These are phyloP conservation scores for Podiceps cristatus DNA, from an alignment of 2,113 vertebrate species.

Conservation along the genomic window DNA sequence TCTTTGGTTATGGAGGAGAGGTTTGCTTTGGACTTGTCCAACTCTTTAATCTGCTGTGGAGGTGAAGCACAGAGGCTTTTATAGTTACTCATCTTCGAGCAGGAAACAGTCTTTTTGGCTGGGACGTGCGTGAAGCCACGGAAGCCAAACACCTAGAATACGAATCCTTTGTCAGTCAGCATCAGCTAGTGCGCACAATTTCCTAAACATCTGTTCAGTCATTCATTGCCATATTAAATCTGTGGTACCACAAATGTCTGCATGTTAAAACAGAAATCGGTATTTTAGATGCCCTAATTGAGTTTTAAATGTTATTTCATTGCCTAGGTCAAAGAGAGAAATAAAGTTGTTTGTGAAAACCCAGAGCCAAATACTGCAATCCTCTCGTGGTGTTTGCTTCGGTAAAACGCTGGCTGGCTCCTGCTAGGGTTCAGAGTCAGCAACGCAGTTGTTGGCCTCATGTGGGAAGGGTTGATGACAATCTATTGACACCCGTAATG, in stretches of 20 bases:
- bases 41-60: not conserved
- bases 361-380: not conserved
- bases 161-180: not conserved
- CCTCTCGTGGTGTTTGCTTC: not conserved
- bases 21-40: not conserved
- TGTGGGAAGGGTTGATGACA: not conserved
- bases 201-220: constrained; percentile 48
- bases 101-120: not conserved
- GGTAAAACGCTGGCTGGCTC: not conserved
- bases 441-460: not conserved
- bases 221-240: not conserved
- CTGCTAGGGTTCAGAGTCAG: not conserved
- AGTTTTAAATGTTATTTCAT: constrained; percentile 20
- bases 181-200: not conserved
- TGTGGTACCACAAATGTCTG: not conserved
- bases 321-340: not conserved
- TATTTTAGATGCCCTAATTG: not conserved
- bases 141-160: not conserved
- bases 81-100: not conserved
- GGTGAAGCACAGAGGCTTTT: not conserved
- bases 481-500: accelerated
- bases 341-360: not conserved
- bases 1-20: not conserved
- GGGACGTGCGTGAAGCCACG: not conserved
- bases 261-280: not conserved